A percentile compares a stretch with the other conserved stretches of the same genome.
Evolutionary conservation across 2,797 vertebrate species (phyloP).

Genomic region (Poeciliopsis presidionis): DNA sequence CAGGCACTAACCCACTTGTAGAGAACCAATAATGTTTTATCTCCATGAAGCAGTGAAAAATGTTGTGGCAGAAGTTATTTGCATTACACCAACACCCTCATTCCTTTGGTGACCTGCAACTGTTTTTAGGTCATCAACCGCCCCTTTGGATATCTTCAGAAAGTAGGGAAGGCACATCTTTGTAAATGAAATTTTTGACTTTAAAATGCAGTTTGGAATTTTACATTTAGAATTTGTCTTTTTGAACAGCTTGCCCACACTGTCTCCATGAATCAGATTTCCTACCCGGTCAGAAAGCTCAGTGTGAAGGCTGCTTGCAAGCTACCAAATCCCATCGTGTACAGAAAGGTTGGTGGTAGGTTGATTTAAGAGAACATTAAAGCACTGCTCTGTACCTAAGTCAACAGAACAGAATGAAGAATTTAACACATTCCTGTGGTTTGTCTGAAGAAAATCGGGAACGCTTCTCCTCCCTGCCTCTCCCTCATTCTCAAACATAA

Average conservation of each 20-base stretch:
- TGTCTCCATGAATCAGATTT: background rate
- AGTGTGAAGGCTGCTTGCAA: background rate
- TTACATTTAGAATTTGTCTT: background rate
- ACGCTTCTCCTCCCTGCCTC: conserved; percentile 35
- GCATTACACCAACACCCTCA: conserved; percentile 1
- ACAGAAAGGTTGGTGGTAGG: background rate
- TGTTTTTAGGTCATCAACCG: conserved; percentile 47
- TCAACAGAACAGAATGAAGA: background rate
- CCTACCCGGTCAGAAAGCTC: background rate
- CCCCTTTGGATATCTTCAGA: conserved; percentile 24
- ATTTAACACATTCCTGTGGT: conserved; percentile 47
- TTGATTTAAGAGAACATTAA: conserved; percentile 1
- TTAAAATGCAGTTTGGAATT: background rate
- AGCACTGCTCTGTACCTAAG: background rate
- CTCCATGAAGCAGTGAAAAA: background rate
- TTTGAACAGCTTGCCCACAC: background rate
- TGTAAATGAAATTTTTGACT: conserved; percentile 15
- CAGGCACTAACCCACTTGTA: background rate
- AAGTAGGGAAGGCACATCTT: conserved; percentile 21
- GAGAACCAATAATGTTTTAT: background rate
- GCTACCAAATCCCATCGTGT: background rate
- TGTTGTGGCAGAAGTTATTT: background rate
- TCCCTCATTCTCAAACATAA: conserved; percentile 58
- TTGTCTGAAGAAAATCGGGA: conserved; percentile 20
- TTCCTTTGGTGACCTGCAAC: conserved; percentile 28